phyloP scores from a whole-genome alignment of 2,888 invertebrate genomes.

The Harpagoxenus sublaevis region DNA sequence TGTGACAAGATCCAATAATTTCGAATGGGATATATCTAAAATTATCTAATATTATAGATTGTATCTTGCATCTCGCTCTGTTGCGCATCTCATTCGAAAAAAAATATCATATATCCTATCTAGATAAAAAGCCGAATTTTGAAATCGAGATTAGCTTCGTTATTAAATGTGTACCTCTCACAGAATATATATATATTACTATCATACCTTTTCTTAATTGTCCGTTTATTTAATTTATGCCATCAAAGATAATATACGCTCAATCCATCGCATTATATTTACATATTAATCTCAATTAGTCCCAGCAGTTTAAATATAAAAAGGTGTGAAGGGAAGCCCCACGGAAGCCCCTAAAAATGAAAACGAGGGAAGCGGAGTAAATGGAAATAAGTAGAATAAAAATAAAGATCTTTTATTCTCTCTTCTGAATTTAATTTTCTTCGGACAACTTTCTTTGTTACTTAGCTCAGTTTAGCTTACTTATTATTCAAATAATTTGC shows the following conservation, averaged over 20 bases:
- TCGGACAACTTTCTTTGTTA: not conserved
- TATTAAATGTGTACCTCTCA: not conserved
- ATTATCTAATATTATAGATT: constrained; percentile 17
- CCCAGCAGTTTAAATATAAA: not conserved
- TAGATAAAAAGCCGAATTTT: not conserved
- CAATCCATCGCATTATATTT: not conserved
- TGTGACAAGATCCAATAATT: constrained; percentile 45
- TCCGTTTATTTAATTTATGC: not conserved
- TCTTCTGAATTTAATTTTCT: not conserved
- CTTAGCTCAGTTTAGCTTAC: not conserved
- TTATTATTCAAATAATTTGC: not conserved
- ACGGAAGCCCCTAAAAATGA: not conserved
- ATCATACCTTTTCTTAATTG: not conserved
- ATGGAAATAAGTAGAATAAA: constrained; percentile 5
- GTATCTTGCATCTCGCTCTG: not conserved
- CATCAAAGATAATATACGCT: not conserved
- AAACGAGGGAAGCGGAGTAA: not conserved
- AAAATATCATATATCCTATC: not conserved
- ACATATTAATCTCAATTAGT: constrained; percentile 14
- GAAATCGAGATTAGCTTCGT: not conserved
- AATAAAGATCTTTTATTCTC: not conserved
- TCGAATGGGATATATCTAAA: not conserved
- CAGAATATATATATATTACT: not conserved
- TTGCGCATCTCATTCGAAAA: constrained; percentile 1
- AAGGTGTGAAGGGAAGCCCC: not conserved